Percentiles rank a stretch among this genome's conserved stretches.
Conservation (phyloP, 2,888 invertebrate genomes). For the Spatulosminthurus flaviceps region DNA sequence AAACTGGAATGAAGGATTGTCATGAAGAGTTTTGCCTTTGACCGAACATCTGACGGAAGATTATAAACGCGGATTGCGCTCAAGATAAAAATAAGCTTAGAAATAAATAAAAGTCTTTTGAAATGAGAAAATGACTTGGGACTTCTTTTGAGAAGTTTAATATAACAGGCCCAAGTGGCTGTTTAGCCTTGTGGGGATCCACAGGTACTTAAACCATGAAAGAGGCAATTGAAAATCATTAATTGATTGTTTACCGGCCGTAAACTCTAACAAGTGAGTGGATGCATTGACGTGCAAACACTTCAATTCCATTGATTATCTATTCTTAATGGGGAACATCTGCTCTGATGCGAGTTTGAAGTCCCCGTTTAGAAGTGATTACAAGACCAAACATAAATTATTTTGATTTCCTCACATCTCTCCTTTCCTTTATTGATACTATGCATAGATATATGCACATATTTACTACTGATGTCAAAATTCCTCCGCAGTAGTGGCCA, state of each 20-base stretch:
- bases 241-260: slow-evolving; percentile 4
- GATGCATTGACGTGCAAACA: background rate
- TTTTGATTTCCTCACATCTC: too few relatives aligned
- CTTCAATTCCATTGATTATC: background rate
- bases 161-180: background rate
- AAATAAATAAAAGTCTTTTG: background rate
- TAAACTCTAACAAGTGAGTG: background rate
- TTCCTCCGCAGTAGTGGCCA: too few relatives aligned
- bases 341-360: too few relatives aligned
- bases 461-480: too few relatives aligned
- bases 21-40: background rate
- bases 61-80: too few relatives aligned
- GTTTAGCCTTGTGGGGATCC: background rate
- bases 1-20: background rate
- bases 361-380: too few relatives aligned
- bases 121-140: background rate
- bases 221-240: background rate
- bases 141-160: background rate
- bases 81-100: too few relatives aligned
- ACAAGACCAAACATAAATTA: too few relatives aligned
- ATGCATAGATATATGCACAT: too few relatives aligned
- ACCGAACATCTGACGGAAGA: too few relatives aligned
- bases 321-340: too few relatives aligned
- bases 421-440: too few relatives aligned
- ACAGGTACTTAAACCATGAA: background rate